Conservation (phyloP, 2,113 vertebrate genomes). For the Lampris megalopsis region DNA sequence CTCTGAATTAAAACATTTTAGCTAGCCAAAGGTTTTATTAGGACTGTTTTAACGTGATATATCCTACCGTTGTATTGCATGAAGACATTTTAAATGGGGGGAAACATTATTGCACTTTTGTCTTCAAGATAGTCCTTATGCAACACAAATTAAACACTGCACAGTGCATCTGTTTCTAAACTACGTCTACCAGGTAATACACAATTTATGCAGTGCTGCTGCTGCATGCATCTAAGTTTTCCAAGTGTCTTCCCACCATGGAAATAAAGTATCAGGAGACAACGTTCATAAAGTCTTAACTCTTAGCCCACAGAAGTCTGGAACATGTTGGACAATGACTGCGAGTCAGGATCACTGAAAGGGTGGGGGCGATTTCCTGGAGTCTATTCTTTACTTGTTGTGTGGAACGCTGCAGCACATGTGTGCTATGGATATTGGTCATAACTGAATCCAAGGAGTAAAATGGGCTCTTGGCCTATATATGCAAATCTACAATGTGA, state of each 20-base stretch:
- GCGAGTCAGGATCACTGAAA: constrained; percentile 3
- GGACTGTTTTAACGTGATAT: no score
- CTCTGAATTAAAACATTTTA: no score
- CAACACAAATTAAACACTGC: no score
- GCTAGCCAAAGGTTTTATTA: no score
- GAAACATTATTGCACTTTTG: no score
- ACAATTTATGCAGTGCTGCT: neutral
- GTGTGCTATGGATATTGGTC: constrained; percentile 37
- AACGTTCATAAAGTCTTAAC: neutral
- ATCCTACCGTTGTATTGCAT: no score
- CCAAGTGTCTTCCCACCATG: neutral
- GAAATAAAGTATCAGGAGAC: constrained; percentile 3
- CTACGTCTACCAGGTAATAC: no score
- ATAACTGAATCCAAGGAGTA: neutral
- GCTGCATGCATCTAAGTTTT: neutral
- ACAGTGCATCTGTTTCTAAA: no score
- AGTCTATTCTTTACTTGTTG: constrained; percentile 1
- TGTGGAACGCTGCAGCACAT: constrained; percentile 30
- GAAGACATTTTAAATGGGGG: no score
- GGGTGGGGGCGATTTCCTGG: neutral
- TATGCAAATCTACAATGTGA: neutral
- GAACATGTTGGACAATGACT: constrained; percentile 12
- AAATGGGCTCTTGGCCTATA: neutral
- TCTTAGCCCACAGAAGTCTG: constrained; percentile 6
- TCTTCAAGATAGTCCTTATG: no score